These are phyloP conservation scores for Drosophila ogumai DNA, from an alignment of 1,140 invertebrate genomes.

Conservation along the genomic window DNA sequence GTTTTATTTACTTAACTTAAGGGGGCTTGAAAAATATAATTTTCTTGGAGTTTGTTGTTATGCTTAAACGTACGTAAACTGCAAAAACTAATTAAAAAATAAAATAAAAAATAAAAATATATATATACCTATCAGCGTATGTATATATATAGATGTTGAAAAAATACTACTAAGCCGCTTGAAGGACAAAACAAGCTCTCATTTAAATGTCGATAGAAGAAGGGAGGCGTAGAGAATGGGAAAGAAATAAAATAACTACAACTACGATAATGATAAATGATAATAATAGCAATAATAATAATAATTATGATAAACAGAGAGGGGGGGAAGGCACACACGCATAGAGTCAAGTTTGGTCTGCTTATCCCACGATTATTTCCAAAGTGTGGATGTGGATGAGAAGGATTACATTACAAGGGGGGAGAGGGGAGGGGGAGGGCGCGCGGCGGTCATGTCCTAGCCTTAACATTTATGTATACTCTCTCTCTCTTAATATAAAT, in stretches of 20 bases:
- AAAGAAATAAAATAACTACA: constrained; percentile 19
- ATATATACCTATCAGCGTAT: constrained; percentile 16
- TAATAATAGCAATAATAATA: constrained; percentile 6
- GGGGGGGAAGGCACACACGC: constrained; percentile 50
- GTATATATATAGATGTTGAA: constrained; percentile 19
- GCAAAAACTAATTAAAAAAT: constrained; percentile 42
- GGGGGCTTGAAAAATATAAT: constrained; percentile 37
- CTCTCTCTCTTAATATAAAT: not conserved
- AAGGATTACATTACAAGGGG: constrained; percentile 31
- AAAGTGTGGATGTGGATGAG: constrained; percentile 9
- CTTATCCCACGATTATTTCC: not conserved
- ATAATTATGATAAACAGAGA: constrained; percentile 44
- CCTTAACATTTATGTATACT: constrained; percentile 43
- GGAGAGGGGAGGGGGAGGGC: constrained; percentile 17
- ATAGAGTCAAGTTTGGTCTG: constrained; percentile 38
- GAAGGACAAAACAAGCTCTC: constrained; percentile 1
- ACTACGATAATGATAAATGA: constrained; percentile 45
- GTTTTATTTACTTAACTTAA: constrained; percentile 44
- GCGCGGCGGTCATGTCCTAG: constrained; percentile 33
- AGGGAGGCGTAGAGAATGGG: not conserved
- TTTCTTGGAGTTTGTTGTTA: constrained; percentile 34
- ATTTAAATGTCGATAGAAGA: not conserved
- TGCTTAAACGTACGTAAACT: constrained; percentile 23
- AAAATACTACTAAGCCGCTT: constrained; percentile 21
- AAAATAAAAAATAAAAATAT: constrained; percentile 36